Conservation (phyloP, 2,888 invertebrate species). For the Drosophila neutralis region DNA sequence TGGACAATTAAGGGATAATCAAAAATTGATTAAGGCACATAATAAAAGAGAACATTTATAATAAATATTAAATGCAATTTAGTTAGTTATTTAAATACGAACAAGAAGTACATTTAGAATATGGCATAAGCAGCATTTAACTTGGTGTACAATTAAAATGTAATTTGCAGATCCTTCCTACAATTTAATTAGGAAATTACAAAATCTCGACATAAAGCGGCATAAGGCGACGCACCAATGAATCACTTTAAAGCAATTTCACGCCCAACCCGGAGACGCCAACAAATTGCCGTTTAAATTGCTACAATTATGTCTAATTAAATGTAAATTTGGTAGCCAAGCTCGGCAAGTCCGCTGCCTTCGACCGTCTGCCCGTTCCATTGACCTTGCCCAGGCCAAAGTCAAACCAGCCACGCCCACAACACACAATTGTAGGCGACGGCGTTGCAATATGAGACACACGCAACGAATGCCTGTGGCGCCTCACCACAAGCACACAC, state of each 20-base stretch:
- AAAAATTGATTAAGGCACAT: neutral
- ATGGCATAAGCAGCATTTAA: neutral
- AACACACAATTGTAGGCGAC: slow-evolving; percentile 21
- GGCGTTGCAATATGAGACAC: slow-evolving; percentile 22
- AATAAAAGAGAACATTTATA: neutral
- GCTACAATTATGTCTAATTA: slow-evolving; percentile 72
- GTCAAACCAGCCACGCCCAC: slow-evolving; percentile 45
- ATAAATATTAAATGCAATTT: neutral
- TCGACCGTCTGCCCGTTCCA: slow-evolving; percentile 18
- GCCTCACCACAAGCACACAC: neutral
- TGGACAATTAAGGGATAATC: no score
- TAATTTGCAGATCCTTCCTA: slow-evolving; percentile 3
- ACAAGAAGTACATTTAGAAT: neutral
- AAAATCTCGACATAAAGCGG: slow-evolving; percentile 31
- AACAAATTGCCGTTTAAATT: slow-evolving; percentile 62
- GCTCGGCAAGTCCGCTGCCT: slow-evolving; percentile 9
- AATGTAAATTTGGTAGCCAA: slow-evolving; percentile 66
- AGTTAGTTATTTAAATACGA: neutral
- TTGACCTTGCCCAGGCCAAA: slow-evolving; percentile 57
- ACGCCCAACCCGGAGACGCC: neutral
- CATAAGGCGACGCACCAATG: slow-evolving; percentile 30
- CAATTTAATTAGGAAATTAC: slow-evolving; percentile 14
- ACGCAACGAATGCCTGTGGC: slow-evolving; percentile 11
- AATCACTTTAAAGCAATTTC: slow-evolving; percentile 47
- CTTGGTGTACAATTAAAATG: slow-evolving; percentile 9